Base-by-base conservation (phyloP, 1,140 invertebrate species). In the Hyphantria cunea region DNA sequence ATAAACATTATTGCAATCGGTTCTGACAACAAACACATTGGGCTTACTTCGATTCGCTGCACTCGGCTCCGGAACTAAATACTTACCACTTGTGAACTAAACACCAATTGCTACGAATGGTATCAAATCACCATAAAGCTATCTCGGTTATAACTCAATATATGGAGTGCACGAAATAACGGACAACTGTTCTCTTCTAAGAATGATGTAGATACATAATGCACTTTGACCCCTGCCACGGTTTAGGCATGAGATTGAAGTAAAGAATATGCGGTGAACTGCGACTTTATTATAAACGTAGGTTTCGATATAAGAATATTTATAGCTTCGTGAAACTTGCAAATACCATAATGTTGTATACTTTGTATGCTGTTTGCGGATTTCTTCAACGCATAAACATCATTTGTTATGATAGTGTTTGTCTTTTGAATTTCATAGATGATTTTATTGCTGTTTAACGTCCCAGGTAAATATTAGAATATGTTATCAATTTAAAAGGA, bases 111-210 rank as follows among this genome's bases (percentile, higher is more conserved):
- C 78, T 68, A 70, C 78, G 80, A 87, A 86, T 86, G 80, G 79
- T 83, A 87, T 84, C 83, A 78, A 90, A 90, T 90, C 87, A 89
- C 86, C 84, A 90, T 90, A 90, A 89, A 89, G 67, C 76, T 80
- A 84, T 87, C 81, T 75, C 64, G 66, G 44, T 58, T 58, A 58
- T 72, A 60, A 68, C 84, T 82, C 74, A 77, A 88, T 90, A n/a
- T n/a, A 90, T 90, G 85, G 87, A 84, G 72, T 68, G 72, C 82
- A 78, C 74, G 72, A 73, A 80, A 74, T 90, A 88, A 88, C 85
- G 84, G 86, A 73, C 77, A 72, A 77, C 75, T 73, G 71, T 81
- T 80, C 64, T 67, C 73, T 73, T 77, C 72, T 70, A 11, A 52
- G 65, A 58, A 69, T 82, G 82, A 82, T 78, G 78, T 79, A 78